Conservation (phyloP, 2,888 invertebrate species). For the Hirtodrosophila cameraria region DNA sequence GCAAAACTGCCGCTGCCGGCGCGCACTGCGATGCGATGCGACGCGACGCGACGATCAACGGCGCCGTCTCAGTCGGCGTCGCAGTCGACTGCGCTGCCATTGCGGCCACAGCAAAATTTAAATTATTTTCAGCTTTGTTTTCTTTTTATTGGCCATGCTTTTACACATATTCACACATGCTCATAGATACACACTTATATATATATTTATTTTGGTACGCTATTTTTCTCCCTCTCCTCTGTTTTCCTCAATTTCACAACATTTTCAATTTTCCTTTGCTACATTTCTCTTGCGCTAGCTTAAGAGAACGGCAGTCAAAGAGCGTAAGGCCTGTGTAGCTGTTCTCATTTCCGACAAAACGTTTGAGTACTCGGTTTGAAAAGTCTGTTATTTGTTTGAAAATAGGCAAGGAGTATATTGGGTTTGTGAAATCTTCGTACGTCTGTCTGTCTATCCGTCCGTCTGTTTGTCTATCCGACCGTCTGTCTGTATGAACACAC, state of each 20-base stretch:
- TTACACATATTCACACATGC: neutral
- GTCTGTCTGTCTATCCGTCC: too few relatives aligned
- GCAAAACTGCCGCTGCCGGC: too few relatives aligned
- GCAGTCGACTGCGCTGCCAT: constrained; percentile 29
- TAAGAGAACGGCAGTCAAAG: constrained; percentile 18
- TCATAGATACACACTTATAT: constrained; percentile 5
- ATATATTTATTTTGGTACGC: constrained; percentile 69
- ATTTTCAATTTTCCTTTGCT: constrained; percentile 33
- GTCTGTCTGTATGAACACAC: too few relatives aligned
- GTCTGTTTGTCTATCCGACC: too few relatives aligned
- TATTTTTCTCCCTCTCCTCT: constrained; percentile 40
- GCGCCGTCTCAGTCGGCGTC: constrained; percentile 8
- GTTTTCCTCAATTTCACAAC: constrained; percentile 44
- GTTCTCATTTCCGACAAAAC: constrained; percentile 6
- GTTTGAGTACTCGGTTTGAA: too few relatives aligned
- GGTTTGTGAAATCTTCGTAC: too few relatives aligned
- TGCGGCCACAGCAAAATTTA: constrained; percentile 66
- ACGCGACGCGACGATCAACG: constrained; percentile 31
- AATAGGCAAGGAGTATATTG: too few relatives aligned
- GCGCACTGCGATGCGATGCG: constrained; percentile 1
- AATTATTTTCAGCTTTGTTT: constrained; percentile 77
- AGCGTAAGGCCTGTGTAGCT: neutral
- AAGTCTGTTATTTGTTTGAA: too few relatives aligned
- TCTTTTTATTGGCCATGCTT: constrained; percentile 55
- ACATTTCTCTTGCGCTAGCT: constrained; percentile 29